These are phyloP conservation scores for Pyrrhosoma nymphula DNA, from an alignment of 2,888 invertebrate species.

Conservation along the genomic window DNA sequence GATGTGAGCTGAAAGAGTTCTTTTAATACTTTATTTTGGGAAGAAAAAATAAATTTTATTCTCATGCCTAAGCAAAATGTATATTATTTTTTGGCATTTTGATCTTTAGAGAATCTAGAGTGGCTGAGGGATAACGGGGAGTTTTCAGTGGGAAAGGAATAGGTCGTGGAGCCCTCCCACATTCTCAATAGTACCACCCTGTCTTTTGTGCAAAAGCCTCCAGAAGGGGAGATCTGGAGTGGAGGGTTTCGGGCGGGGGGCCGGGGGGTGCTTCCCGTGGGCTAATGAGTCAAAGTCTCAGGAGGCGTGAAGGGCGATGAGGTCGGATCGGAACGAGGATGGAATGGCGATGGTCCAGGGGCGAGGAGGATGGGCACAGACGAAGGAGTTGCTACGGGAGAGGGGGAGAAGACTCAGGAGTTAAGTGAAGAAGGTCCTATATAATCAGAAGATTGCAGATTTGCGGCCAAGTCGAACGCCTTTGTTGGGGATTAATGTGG, in stretches of 20 bases:
- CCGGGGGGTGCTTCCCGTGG: too few relatives aligned
- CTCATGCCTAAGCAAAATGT: neutral
- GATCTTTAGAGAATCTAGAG: neutral
- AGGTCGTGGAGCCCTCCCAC: neutral
- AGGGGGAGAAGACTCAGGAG: neutral
- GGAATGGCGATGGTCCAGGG: neutral
- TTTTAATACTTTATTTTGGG: neutral
- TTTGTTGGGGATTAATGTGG: neutral
- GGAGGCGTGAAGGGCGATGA: slow-evolving; percentile 12
- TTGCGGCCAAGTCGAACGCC: neutral
- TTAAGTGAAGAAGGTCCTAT: neutral
- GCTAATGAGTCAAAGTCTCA: neutral
- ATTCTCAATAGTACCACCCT: neutral
- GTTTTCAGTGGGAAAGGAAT: neutral
- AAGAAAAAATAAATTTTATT: too few relatives aligned
- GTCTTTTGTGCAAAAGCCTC: neutral
- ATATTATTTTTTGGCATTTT: neutral
- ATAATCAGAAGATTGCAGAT: neutral
- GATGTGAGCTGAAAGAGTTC: neutral
- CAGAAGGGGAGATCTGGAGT: too few relatives aligned
- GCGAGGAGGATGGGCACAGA: neutral
- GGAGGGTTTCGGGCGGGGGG: too few relatives aligned
- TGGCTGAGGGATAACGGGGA: neutral
- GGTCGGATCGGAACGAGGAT: slow-evolving; percentile 17
- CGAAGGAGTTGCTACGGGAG: neutral